Base-by-base conservation (phyloP, 2,888 invertebrate species). In the Cephus pygmeus region DNA sequence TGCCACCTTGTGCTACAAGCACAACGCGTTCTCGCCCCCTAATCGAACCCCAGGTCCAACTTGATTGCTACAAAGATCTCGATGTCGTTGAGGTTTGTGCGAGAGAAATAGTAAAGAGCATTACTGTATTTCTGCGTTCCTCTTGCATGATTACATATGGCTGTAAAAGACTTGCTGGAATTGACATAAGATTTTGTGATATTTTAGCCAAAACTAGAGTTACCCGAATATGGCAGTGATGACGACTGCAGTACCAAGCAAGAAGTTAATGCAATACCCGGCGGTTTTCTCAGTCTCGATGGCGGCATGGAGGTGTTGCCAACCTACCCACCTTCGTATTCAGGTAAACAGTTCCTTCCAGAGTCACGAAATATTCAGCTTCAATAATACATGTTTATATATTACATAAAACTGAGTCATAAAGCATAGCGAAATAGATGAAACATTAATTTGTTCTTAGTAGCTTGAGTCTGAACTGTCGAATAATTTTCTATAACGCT, bases 151-250 rank as follows among this genome's bases (percentile, higher is more conserved):
- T 56, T 56, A 23, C 40, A 23, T 56, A 23, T 23, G 40, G 23
- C 40, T 56, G 6, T 56, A 56, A 15, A 23, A 23, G 23, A 56
- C 6, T 56, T 9, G 6, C 23, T 56, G 40, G 40, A 56, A 56
- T 56, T 56, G 23, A 56, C 40, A 56, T 23, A 56, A 23, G 40
- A 23, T 2, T 31, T 71, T 34, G 11, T 34, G 71, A 12, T 71
- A 71, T 85, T 92, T 83, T 93, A 95, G 93, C 95, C 95, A 87
- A 95, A 95, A 93, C 92, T 95, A 92, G 95, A 95, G 92, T 93
- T 95, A 85, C 94, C 95, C 89, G 95, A 95, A 91, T 95, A 93
- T 91, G 93, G 93, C 82, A 95, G 95, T 89, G 95, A 95, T 88
- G 95, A 95, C 85, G 95, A 95, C 86, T 90, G 89, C 83, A 86